Conservation (phyloP, 1,140 invertebrate genomes). For the Nephotettix cincticeps region DNA sequence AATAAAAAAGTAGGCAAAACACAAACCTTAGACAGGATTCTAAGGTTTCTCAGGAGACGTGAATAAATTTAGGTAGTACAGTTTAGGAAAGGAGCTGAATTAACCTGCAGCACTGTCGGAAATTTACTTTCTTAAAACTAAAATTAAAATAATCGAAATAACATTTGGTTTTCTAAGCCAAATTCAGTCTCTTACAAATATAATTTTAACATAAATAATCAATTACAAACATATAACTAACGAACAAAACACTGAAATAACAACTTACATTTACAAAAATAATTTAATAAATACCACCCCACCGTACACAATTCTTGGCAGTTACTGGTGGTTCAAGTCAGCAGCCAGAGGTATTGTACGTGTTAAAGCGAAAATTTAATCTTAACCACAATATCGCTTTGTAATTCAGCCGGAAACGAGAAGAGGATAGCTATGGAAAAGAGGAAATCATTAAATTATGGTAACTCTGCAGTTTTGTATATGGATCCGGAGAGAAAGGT, state of each 20-base stretch:
- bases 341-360: neutral
- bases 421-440: neutral
- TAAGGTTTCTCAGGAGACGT: neutral
- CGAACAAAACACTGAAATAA: neutral
- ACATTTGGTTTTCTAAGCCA: constrained; percentile 10
- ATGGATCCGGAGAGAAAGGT: neutral
- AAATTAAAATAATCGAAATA: neutral
- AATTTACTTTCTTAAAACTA: neutral
- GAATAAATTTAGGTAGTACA: neutral
- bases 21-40: neutral
- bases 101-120: neutral
- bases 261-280: constrained; percentile 16
- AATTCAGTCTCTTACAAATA: constrained; percentile 10
- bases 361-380: neutral
- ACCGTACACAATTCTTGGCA: neutral
- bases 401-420: constrained; percentile 1
- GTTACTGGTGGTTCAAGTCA: neutral
- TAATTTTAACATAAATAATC: constrained; percentile 15
- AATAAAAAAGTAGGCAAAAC: neutral
- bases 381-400: neutral
- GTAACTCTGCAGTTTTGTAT: constrained; percentile 20
- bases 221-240: constrained; percentile 17
- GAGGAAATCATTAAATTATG: neutral
- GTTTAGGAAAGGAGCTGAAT: constrained; percentile 9
- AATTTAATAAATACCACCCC: constrained; percentile 14